Evolutionary conservation across 92 coral and sea anemone genomes (phyloP), one percentile per base, ranked within the genome.

Genomic region (Porites lobata): DNA sequence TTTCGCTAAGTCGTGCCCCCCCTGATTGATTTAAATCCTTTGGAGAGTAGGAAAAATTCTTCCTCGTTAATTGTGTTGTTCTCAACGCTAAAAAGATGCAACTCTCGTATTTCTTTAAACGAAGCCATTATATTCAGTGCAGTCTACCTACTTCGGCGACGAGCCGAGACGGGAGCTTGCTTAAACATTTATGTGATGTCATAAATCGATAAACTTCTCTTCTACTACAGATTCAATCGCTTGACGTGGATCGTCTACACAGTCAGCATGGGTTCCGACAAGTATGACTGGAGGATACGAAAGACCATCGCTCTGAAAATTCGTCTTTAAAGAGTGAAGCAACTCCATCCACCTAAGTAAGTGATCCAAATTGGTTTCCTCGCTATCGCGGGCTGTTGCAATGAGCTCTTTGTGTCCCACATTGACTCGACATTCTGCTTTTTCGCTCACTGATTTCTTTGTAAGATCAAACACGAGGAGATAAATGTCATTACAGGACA

Each of bases 211-310:
- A n/a, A n/a, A 20, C n/a, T 19, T 24, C 54, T 18, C 7, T n/a
- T 2, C 1, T 20, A 76, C 19, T 5, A 32, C 4, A 32, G 65
- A 52, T 53, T 15, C 3, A 11, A 76, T 59, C 13, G 7, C 4
- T 26, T 52, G 6, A 15, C 43, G 9, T 2, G 80, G 80, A 20
- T 76, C 79, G 24, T 17, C 80, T 54, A 26, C 65, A 50, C 0
- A 1, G 51, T 76, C 80, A 22, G 80, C 80, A 14, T 76, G 53
- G 13, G 80, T 76, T 1, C 80, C 80, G 6, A 76, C 80, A 18
- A 76, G 4, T 54, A 76, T 59, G 9, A 76, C 80, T 2, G 80
- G 75, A 3, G 75, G 75, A 70, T 61, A n/a, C 6, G 20, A 14
- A 6, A 15, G 18, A 3, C 6, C 65, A 17, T 61, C 65, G 6